Evolutionary conservation across 2,888 invertebrate species (phyloP), one percentile per base, ranked within the genome.

Genomic region (Cynaeus angustus): DNA sequence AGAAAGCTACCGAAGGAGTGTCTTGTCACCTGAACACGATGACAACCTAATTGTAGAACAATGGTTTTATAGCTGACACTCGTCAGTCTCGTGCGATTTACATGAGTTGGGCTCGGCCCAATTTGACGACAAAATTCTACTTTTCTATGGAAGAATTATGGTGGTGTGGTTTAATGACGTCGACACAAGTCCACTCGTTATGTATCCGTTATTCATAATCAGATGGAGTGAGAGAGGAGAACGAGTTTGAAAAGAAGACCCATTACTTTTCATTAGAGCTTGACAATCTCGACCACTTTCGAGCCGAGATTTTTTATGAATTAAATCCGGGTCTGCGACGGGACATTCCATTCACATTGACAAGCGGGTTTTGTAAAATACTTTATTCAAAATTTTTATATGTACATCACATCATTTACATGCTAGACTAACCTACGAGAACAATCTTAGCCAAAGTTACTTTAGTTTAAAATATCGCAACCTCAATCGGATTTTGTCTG

Each of bases 261-360:
- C 79, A 79, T 79, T 78, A 79, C 75, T 79, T 79, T 78, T 79
- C 78, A 79, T 79, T 79, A 79, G 74, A 74, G 64, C 73, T 72
- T 74, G 78, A 78, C 78, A 77, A 76, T 78, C 72, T 75, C 67
- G 73, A 70, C 67, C 69, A 68, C 71, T 70, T 69, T 66, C 71
- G 62, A 50, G 66, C 65, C 61, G 55, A 55, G 52, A 64, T 70
- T 73, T 72, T 70, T 59, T 68, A 64, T 70, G 70, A 58, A 68
- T 68, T 55, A 62, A 65, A 66, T 70, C 66, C 70, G 70, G 68
- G 50, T 58, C 56, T 13, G 46, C 48, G 16, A 50, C 48, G 26
- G 26, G 12, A 56, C 38, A 66, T 50, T 52, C 52, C 52, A 50
- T 55, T 61, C 61, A 48, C 13, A 48, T 16, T 46, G 37, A 14